Conservation (phyloP, 1,140 invertebrate genomes). For the Dreissena polymorpha region DNA sequence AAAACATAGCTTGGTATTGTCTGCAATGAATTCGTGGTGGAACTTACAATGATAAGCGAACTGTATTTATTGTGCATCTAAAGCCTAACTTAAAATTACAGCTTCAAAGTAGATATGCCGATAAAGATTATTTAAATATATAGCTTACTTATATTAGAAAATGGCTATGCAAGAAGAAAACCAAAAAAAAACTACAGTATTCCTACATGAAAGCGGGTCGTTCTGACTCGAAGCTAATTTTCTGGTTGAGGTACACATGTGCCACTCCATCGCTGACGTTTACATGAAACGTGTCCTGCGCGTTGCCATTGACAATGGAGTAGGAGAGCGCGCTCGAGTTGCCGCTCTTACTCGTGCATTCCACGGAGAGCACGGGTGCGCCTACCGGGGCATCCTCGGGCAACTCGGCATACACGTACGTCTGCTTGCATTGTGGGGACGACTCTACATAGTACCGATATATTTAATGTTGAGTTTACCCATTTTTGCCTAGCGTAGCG, state of each 20-base stretch:
- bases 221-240: conserved; percentile 52
- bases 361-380: conserved; percentile 34
- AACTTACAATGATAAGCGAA: no score
- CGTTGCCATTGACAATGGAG: conserved; percentile 38
- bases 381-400: conserved; percentile 38
- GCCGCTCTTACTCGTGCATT: conserved; percentile 8
- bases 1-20: no score
- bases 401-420: conserved; percentile 31
- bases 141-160: background rate
- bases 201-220: conserved; percentile 36
- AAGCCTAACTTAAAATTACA: no score
- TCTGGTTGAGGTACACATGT: conserved; percentile 38
- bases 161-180: background rate
- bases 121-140: no score
- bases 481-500: no score
- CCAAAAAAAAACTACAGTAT: background rate
- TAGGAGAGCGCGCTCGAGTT: conserved; percentile 3
- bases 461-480: background rate
- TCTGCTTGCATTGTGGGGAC: conserved; percentile 26
- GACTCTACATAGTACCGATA: conserved; percentile 12
- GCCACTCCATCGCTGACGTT: conserved; percentile 23
- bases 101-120: background rate
- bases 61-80: no score
- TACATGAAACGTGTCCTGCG: conserved; percentile 36
- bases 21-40: no score